phyloP scores from a whole-genome alignment of 2,113 vertebrate species.

The Gnathonemus echidnorhynchus region DNA sequence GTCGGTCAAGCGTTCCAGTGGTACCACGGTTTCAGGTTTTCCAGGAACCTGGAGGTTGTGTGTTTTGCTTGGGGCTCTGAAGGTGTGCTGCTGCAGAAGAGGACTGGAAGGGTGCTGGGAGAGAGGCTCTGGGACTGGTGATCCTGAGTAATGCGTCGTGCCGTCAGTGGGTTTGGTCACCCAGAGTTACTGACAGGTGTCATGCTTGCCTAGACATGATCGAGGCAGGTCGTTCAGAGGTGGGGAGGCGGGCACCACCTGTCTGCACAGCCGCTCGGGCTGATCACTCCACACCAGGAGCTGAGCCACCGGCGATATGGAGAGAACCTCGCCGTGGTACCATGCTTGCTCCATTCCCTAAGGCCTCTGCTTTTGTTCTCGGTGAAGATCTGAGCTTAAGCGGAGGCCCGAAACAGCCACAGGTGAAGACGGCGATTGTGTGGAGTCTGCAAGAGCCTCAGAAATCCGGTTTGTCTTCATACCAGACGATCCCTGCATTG shows the following conservation, averaged over 20 bases:
- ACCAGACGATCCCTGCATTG: conserved; percentile 27
- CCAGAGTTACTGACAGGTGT: neutral
- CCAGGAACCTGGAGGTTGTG: neutral
- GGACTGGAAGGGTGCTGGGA: neutral
- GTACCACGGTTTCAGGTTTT: neutral
- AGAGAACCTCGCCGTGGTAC: neutral
- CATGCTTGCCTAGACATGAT: neutral
- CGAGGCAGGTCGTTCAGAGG: neutral
- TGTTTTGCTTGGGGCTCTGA: neutral
- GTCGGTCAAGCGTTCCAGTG: neutral
- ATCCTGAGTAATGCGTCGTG: neutral
- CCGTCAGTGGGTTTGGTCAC: neutral
- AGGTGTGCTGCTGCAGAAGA: neutral
- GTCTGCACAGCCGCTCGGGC: neutral
- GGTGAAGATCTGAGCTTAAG: neutral
- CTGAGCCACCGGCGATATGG: neutral
- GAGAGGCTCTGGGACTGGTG: neutral
- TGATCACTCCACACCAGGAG: neutral
- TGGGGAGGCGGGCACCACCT: neutral
- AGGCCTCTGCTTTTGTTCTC: neutral
- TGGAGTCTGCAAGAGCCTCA: neutral
- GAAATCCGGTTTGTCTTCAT: conserved; percentile 40
- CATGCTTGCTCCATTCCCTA: neutral
- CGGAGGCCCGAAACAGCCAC: neutral
- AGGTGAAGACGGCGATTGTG: neutral